Base-by-base conservation (phyloP, 2,113 vertebrate species). In the Pluvialis apricaria region DNA sequence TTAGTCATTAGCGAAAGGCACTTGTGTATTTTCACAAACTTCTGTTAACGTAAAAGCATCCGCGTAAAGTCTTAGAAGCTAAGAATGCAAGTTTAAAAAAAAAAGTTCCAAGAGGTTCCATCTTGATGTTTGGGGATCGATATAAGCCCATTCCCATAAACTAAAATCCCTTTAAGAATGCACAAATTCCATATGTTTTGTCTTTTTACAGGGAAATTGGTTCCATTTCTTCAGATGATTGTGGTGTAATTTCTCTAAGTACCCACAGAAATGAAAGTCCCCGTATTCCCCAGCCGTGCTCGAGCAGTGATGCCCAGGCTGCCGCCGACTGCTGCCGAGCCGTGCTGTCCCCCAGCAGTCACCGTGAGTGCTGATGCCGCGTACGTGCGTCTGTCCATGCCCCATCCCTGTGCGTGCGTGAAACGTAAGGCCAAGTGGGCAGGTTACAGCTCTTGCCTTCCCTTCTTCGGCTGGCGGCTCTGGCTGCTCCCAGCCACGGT, bases 141-240 rank as follows among this genome's bases (percentile, higher is more conserved):
- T 86, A 80, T 62, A 91, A 91, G 95, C 92, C 79, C 82, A 40
- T 94, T 97, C 81, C 94, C 83, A 82, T 94, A 70, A 65, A 42
- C 2, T 31, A n/a, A 64, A 95, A 86, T 95, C 86, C 36, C 38
- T 68, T 32, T 68, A 66, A 45, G 60, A 78, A 52, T 34, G 49
- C 42, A 73, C 85, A 88, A 69, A 78, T 96, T 82, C 94, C 73
- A 52, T 96, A 57, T 93, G 80, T 62, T 96, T 96, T 96, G 89
- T 38, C 73, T 38, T 90, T 95, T 82, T 70, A 82, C 90, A 92
- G 88, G 76, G 77, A 96, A 97, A 86, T 91, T 32, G n/a, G 36
- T 92, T 86, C 85, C 52, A 81, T 95, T 96, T 96, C 84, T 90
- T 90, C 88, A 49, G 72, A 55, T 82, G 80, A 71, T 92, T 24